These are phyloP conservation scores for Irena cyanogastra DNA, from an alignment of 2,113 vertebrate genomes.

Conservation along the genomic window DNA sequence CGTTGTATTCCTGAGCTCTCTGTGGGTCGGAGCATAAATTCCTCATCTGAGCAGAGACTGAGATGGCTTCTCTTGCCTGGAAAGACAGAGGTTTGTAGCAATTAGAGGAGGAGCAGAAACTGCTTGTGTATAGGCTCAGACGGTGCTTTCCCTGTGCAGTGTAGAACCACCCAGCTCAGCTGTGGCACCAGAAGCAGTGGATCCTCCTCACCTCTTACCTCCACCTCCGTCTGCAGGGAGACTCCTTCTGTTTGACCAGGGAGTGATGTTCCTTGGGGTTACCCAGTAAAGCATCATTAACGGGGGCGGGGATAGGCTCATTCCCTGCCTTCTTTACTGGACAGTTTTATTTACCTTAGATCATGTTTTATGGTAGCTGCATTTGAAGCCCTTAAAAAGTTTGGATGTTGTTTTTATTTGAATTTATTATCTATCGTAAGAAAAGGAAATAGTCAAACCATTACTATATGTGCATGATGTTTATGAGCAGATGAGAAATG, in stretches of 20 bases:
- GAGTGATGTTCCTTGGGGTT: background rate
- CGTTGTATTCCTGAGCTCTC: background rate
- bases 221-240: accelerated
- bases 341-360: background rate
- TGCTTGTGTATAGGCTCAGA: background rate
- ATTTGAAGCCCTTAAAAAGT: background rate
- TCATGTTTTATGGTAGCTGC: background rate
- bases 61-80: background rate
- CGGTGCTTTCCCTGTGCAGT: background rate
- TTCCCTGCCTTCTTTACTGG: background rate
- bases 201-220: background rate
- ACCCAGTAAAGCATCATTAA: background rate
- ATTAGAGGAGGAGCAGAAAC: background rate
- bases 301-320: background rate
- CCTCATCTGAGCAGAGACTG: background rate
- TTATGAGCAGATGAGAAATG: background rate
- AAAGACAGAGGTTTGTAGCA: background rate
- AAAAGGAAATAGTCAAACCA: background rate
- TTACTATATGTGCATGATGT: background rate
- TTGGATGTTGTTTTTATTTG: background rate
- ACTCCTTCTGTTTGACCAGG: background rate
- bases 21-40: background rate
- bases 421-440: background rate
- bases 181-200: background rate
- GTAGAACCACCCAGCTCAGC: background rate